Evolutionary conservation across 2,888 invertebrate species (phyloP).

Genomic region (Stomorhina lunata): DNA sequence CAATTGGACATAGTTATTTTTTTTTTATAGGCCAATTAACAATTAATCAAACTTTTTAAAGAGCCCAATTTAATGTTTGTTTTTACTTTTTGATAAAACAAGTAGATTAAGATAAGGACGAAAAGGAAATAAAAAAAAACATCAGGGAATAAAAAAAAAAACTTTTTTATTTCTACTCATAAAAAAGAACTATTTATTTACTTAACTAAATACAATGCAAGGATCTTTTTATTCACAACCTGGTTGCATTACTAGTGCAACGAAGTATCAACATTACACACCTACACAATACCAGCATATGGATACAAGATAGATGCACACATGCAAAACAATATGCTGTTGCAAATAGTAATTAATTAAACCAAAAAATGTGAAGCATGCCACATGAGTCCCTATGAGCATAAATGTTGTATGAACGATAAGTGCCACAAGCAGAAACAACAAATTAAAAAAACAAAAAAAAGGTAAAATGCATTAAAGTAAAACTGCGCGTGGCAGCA

Average conservation of each 20-base stretch:
- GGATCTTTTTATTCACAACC: conserved; percentile 21
- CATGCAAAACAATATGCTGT: conserved; percentile 35
- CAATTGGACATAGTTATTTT: conserved; percentile 36
- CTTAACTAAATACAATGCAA: conserved; percentile 26
- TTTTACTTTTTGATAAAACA: conserved; percentile 19
- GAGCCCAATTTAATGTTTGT: conserved; percentile 5
- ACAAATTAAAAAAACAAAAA: neutral
- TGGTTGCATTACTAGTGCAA: neutral
- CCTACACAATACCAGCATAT: conserved; percentile 11
- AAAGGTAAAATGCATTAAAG: conserved; percentile 37
- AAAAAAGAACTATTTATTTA: conserved; percentile 43
- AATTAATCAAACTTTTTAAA: conserved; percentile 54
- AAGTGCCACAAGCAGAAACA: conserved; percentile 17
- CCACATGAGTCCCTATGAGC: conserved; percentile 60
- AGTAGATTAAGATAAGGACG: conserved; percentile 41
- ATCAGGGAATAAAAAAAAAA: conserved; percentile 29
- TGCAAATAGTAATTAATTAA: conserved; percentile 64
- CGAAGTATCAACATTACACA: neutral
- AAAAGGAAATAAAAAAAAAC: conserved; percentile 4
- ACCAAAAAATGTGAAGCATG: conserved; percentile 43
- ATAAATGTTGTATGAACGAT: conserved; percentile 34
- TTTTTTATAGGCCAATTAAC: conserved; percentile 50
- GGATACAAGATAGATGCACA: conserved; percentile 13
- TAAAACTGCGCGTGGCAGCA: conserved; percentile 38
- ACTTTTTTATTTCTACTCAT: conserved; percentile 8